A percentile compares a stretch with the other conserved stretches of the same genome.
Conservation (phyloP, 64 coral and sea anemone genomes). For the Montipora sp. region DNA sequence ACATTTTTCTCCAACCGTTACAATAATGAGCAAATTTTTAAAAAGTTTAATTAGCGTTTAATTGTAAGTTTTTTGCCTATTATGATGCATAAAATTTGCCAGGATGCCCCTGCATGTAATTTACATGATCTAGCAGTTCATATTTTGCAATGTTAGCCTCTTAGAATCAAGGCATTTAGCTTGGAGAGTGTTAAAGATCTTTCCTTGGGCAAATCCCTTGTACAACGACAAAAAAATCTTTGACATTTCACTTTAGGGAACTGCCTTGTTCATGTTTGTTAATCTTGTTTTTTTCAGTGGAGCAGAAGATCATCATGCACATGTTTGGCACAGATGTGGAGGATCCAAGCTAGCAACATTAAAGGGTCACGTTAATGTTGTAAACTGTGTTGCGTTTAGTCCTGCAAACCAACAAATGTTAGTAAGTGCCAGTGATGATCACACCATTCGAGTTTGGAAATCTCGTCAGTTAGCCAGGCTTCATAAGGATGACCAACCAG, state of each 20-base stretch:
- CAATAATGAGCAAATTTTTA: too few relatives aligned
- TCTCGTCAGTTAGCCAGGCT: constrained; percentile 56
- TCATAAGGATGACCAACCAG: background rate
- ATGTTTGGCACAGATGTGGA: constrained; percentile 89
- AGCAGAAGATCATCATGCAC: constrained; percentile 73
- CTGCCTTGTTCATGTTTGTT: background rate
- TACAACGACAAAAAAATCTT: too few relatives aligned
- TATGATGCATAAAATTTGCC: too few relatives aligned
- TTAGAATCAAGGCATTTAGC: too few relatives aligned
- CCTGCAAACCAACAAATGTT: constrained; percentile 78
- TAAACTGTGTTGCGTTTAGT: constrained; percentile 89
- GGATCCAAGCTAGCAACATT: constrained; percentile 83
- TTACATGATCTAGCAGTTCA: too few relatives aligned
- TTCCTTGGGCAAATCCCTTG: too few relatives aligned
- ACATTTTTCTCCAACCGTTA: too few relatives aligned
- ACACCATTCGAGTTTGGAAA: constrained; percentile 84
- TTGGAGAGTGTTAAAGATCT: too few relatives aligned
- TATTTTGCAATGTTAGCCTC: too few relatives aligned
- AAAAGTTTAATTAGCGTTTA: too few relatives aligned
- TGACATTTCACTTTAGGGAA: background rate
- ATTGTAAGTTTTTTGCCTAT: too few relatives aligned
- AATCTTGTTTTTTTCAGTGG: constrained; percentile 57
- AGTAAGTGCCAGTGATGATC: constrained; percentile 92
- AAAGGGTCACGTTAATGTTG: constrained; percentile 75
- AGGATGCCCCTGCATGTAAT: too few relatives aligned